Percentiles rank a stretch among this genome's conserved stretches.
phyloP scores from a whole-genome alignment of 2,113 vertebrate species.

The Onychostoma macrolepis region DNA sequence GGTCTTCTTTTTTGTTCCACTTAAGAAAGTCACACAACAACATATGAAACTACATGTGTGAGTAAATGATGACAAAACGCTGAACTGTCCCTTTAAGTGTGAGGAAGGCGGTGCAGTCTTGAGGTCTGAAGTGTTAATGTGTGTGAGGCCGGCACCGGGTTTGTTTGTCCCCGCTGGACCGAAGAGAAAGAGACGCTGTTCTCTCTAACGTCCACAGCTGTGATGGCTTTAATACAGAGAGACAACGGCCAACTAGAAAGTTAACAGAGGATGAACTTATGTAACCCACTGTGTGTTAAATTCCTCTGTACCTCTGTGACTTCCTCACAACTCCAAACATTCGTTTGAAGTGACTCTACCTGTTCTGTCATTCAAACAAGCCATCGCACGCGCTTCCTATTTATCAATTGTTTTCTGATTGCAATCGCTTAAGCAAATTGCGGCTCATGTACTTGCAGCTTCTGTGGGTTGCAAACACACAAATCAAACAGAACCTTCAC shows the following conservation, averaged over 20 bases:
- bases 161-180: not conserved
- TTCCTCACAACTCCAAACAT: constrained; percentile 1
- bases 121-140: not conserved
- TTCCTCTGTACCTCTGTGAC: not conserved
- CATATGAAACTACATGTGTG: not conserved
- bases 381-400: not conserved
- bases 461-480: not conserved
- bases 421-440: not conserved
- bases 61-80: not conserved
- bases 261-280: not conserved
- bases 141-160: not conserved
- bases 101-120: not conserved
- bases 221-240: constrained; percentile 19
- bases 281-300: not conserved
- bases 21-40: not conserved
- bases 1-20: not conserved
- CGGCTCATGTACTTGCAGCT: not conserved
- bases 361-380: constrained; percentile 21
- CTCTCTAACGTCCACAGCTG: not conserved
- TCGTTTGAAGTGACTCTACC: constrained; percentile 21
- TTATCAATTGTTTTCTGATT: not conserved
- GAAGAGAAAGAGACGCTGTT: not conserved
- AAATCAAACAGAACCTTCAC: not conserved
- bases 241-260: not conserved
- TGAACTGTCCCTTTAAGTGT: not conserved